These are phyloP conservation scores for Leuciscus idus DNA, from an alignment of 2,113 vertebrate genomes.

Conservation along the genomic window DNA sequence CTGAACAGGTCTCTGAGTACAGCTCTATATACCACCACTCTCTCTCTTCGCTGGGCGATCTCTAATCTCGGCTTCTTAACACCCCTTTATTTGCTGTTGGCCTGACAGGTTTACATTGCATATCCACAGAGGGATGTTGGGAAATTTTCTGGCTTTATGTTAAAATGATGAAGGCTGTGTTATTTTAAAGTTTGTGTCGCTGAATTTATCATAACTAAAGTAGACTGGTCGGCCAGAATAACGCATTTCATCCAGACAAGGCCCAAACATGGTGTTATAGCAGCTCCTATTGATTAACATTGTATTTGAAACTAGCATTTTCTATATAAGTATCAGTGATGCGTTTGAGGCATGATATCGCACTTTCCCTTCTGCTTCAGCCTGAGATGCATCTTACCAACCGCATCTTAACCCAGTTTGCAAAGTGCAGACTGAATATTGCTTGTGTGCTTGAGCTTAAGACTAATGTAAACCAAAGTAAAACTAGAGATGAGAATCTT, in stretches of 20 bases:
- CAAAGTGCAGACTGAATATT: neutral
- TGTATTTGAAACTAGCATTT: neutral
- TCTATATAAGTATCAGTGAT: neutral
- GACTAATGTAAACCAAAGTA: neutral
- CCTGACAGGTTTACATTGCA: conserved; percentile 68
- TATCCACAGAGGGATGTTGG: conserved; percentile 68
- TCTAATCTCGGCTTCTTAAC: conserved; percentile 61
- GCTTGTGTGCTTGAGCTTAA: neutral
- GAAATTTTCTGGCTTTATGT: neutral
- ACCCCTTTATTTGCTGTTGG: conserved; percentile 45
- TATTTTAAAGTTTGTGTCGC: neutral
- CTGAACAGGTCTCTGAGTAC: conserved; percentile 89
- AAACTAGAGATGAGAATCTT: neutral
- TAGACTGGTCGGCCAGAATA: neutral
- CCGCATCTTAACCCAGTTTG: neutral
- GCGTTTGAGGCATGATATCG: neutral
- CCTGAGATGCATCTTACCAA: neutral
- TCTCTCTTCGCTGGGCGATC: conserved; percentile 30
- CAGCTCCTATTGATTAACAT: neutral
- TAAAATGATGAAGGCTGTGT: neutral
- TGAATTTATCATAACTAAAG: neutral
- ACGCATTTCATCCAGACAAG: neutral
- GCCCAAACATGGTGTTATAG: neutral
- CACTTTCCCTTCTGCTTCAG: conserved; percentile 64
- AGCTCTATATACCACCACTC: conserved; percentile 62